Evolutionary conservation across 2,113 vertebrate species (phyloP).

Genomic region (Mola mola): DNA sequence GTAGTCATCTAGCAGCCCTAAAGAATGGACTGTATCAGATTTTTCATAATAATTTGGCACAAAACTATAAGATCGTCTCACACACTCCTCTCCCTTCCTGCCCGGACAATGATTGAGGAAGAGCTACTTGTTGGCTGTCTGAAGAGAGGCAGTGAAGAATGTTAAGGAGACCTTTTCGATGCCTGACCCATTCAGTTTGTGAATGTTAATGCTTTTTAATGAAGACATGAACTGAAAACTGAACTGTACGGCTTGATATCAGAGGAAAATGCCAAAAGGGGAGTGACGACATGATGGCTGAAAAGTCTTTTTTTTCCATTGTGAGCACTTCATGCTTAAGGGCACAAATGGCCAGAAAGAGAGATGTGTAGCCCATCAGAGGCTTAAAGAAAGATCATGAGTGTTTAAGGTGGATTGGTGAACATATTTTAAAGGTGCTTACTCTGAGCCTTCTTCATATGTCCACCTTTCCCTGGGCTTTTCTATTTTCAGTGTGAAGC

Average conservation of each 20-base stretch:
- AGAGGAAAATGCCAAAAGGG: constrained; percentile 66
- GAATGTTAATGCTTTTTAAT: constrained; percentile 96
- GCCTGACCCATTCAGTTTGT: constrained; percentile 91
- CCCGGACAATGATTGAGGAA: constrained; percentile 89
- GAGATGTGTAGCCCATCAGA: constrained; percentile 44
- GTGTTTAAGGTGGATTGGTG: constrained; percentile 61
- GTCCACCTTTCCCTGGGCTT: constrained; percentile 71
- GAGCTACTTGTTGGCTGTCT: constrained; percentile 85
- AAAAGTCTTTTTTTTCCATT: constrained; percentile 20
- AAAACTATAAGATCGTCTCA: constrained; percentile 39
- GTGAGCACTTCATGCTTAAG: constrained; percentile 18
- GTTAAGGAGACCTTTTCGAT: constrained; percentile 98
- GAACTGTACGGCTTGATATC: constrained; percentile 87
- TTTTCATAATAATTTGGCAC: constrained; percentile 57
- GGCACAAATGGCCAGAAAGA: constrained; percentile 7
- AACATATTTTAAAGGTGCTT: constrained; percentile 65
- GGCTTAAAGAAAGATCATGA: constrained; percentile 55
- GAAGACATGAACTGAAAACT: constrained; percentile 91
- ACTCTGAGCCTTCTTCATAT: constrained; percentile 62
- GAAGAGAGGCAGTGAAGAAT: constrained; percentile 85
- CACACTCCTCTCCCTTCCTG: constrained; percentile 23
- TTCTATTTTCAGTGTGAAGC: constrained; percentile 79
- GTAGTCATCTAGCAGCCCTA: constrained; percentile 53
- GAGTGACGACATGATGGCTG: constrained; percentile 12
- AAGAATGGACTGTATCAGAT: constrained; percentile 54